Evolutionary conservation across 2,888 invertebrate genomes (phyloP).

Genomic region (Sarcophaga subvicina): DNA sequence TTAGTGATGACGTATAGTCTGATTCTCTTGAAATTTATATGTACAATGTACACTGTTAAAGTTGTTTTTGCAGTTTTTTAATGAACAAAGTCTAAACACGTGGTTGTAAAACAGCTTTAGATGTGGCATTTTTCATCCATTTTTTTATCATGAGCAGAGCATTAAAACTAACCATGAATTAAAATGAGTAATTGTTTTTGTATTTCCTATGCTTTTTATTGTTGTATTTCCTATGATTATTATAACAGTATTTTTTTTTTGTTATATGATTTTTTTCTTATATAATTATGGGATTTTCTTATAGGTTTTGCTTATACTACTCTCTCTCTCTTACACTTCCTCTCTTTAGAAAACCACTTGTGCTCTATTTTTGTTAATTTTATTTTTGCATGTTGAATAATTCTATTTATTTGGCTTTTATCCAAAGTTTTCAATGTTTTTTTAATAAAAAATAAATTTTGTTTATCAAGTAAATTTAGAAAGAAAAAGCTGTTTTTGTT

Average conservation of each 20-base stretch:
- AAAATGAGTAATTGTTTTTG: conserved; percentile 1
- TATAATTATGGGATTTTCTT: neutral
- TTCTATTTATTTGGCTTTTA: conserved; percentile 21
- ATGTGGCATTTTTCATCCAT: conserved; percentile 8
- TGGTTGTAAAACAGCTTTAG: conserved; percentile 51
- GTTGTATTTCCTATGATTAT: neutral
- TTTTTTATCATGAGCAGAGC: neutral
- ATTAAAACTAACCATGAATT: neutral
- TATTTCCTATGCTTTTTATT: neutral
- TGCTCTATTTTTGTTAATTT: neutral
- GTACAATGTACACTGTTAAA: neutral
- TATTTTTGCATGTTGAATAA: neutral
- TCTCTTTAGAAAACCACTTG: neutral
- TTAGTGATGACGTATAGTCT: conserved; percentile 39
- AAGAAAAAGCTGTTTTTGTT: neutral
- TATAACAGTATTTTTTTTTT: neutral
- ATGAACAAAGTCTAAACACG: conserved; percentile 51
- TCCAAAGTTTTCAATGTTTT: conserved; percentile 25
- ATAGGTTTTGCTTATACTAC: neutral
- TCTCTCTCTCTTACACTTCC: neutral
- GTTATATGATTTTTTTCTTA: neutral
- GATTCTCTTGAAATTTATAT: neutral
- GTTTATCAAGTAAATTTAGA: neutral
- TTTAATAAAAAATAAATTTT: neutral
- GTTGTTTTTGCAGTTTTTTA: neutral